Evolutionary conservation across 2,888 invertebrate species (phyloP).

Genomic region (Dryomyza anilis): DNA sequence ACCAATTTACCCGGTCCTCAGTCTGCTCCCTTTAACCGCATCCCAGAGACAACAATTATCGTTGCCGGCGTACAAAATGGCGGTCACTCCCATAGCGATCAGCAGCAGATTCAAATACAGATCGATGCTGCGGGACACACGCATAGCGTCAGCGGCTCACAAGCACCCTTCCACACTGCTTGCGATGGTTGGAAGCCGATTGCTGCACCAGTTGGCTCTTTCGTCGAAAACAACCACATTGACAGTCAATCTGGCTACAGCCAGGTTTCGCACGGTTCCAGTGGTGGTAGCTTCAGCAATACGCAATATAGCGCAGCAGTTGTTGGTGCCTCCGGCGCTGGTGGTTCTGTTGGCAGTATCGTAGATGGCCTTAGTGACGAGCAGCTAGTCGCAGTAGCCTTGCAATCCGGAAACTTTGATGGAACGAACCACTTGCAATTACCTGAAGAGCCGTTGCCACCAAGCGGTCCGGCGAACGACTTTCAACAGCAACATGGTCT

Average conservation of each 20-base stretch:
- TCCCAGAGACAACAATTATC: slow-evolving; percentile 49
- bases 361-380: slow-evolving; percentile 53
- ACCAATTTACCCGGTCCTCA: slow-evolving; percentile 49
- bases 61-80: slow-evolving; percentile 29
- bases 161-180: slow-evolving; percentile 55
- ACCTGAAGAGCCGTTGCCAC: slow-evolving; percentile 36
- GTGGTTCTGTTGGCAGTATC: slow-evolving; percentile 35
- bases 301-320: slow-evolving; percentile 38
- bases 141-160: slow-evolving; percentile 51
- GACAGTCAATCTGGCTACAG: slow-evolving; percentile 55
- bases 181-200: slow-evolving; percentile 90
- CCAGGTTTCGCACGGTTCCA: slow-evolving; percentile 42
- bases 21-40: slow-evolving; percentile 8
- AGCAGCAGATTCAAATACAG: slow-evolving; percentile 63
- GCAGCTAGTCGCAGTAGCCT: slow-evolving; percentile 56
- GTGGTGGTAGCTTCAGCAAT: slow-evolving; percentile 20
- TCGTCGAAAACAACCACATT: slow-evolving; percentile 52
- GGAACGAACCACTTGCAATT: slow-evolving; percentile 26
- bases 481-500: slow-evolving; percentile 41
- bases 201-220: slow-evolving; percentile 66
- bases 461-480: slow-evolving; percentile 40
- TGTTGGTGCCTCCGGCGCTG: slow-evolving; percentile 5
- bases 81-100: slow-evolving; percentile 64
- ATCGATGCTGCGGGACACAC: slow-evolving; percentile 53
- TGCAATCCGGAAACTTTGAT: slow-evolving; percentile 47